phyloP scores from a whole-genome alignment of 2,797 vertebrate genomes.

The Enteromius viviparus region DNA sequence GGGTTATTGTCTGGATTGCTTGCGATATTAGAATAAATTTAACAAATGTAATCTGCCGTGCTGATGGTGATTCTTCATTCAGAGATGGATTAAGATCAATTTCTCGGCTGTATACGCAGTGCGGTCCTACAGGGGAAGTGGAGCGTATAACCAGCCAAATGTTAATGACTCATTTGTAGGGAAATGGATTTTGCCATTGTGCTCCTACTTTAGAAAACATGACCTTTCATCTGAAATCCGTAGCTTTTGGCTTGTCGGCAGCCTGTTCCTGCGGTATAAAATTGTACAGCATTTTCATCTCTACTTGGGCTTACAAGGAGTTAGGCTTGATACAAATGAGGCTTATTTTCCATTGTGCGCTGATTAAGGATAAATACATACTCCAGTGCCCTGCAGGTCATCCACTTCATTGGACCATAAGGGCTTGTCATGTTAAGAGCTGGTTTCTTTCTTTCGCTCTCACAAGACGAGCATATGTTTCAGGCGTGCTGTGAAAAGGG shows the following conservation, averaged over 20 bases:
- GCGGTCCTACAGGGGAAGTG: slow-evolving; percentile 28
- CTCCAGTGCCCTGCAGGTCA: slow-evolving; percentile 64
- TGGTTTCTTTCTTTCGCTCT: slow-evolving; percentile 58
- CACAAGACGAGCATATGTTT: slow-evolving; percentile 69
- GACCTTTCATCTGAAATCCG: slow-evolving; percentile 48
- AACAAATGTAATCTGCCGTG: slow-evolving; percentile 29
- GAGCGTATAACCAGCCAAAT: slow-evolving; percentile 53
- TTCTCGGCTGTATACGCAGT: slow-evolving; percentile 41
- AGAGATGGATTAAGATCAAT: slow-evolving; percentile 57
- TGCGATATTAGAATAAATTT: slow-evolving; percentile 46
- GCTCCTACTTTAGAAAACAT: slow-evolving; percentile 52
- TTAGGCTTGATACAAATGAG: slow-evolving; percentile 65
- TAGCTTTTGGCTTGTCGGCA: slow-evolving; percentile 25
- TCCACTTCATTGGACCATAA: slow-evolving; percentile 63
- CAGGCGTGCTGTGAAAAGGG: slow-evolving; percentile 67
- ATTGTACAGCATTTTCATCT: slow-evolving; percentile 15
- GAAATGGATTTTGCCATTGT: slow-evolving; percentile 46
- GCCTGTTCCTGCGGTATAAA: slow-evolving; percentile 26
- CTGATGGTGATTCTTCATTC: slow-evolving; percentile 51
- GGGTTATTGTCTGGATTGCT: slow-evolving; percentile 45
- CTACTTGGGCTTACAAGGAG: slow-evolving; percentile 45
- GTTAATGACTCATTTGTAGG: slow-evolving; percentile 58
- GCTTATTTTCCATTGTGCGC: slow-evolving; percentile 60
- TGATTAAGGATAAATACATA: slow-evolving; percentile 73
- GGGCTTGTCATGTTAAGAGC: slow-evolving; percentile 56